Evolutionary conservation across 2,113 vertebrate genomes (phyloP).

Genomic region (Pavo muticus): DNA sequence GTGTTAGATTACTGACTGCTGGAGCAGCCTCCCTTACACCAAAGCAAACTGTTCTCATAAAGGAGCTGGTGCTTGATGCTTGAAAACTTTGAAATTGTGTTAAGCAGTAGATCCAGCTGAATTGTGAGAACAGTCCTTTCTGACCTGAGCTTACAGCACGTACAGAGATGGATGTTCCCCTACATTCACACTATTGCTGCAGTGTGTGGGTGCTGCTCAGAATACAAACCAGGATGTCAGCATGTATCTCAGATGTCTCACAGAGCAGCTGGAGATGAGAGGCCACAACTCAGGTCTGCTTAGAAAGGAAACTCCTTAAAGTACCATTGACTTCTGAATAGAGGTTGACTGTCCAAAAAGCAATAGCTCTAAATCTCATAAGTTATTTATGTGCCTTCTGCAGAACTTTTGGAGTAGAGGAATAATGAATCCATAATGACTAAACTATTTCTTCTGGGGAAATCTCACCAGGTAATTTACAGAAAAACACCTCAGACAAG

Average conservation of each 20-base stretch:
- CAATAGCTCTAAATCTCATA: background rate
- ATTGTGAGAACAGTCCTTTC: background rate
- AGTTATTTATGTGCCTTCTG: background rate
- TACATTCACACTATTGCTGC: background rate
- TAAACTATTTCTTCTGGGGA: background rate
- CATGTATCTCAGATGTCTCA: background rate
- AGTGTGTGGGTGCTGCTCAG: background rate
- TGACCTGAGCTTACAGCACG: background rate
- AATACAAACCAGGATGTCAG: background rate
- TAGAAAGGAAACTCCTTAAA: background rate
- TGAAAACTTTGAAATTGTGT: background rate
- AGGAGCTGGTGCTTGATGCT: background rate
- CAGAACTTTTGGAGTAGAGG: background rate
- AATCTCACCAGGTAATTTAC: background rate
- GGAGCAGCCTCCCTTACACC: background rate
- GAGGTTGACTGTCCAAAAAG: background rate
- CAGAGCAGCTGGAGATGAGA: background rate
- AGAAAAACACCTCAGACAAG: background rate
- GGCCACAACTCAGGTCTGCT: background rate
- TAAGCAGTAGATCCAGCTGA: background rate
- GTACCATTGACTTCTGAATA: background rate
- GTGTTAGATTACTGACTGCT: background rate
- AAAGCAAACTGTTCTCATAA: background rate
- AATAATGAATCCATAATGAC: background rate
- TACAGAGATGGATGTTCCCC: background rate